phyloP scores from a whole-genome alignment of 1,140 invertebrate species.

The Dendrolimus kikuchii region DNA sequence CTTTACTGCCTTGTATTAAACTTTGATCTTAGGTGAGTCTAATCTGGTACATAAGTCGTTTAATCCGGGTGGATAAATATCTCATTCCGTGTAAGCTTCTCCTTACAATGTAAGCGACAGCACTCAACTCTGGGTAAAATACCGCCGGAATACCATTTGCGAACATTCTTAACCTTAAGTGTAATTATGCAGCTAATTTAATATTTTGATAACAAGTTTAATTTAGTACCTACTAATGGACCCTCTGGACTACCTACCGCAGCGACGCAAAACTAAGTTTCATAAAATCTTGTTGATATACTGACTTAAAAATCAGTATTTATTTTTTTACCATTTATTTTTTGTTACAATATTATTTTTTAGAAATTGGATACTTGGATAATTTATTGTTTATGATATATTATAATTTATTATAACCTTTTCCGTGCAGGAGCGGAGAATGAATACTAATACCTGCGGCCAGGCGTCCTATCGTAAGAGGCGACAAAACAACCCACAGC shows the following conservation, averaged over 20 bases:
- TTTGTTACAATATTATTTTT: too few species aligned
- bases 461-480: too few species aligned
- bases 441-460: too few species aligned
- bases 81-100: slow-evolving; percentile 25
- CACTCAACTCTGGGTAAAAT: slow-evolving; percentile 23
- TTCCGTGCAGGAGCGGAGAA: too few species aligned
- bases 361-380: too few species aligned
- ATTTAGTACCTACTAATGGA: slow-evolving; percentile 17
- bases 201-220: slow-evolving; percentile 19
- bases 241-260: slow-evolving; percentile 22
- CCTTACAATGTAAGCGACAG: slow-evolving; percentile 37
- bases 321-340: too few species aligned
- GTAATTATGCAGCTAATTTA: slow-evolving; percentile 19
- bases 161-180: slow-evolving; percentile 11
- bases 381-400: too few species aligned
- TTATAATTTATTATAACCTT: too few species aligned
- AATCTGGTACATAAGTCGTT: slow-evolving; percentile 9
- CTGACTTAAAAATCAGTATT: too few species aligned
- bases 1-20: slow-evolving; percentile 7
- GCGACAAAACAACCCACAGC: too few species aligned
- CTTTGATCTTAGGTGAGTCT: slow-evolving; percentile 11
- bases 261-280: not conserved
- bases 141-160: slow-evolving; percentile 19
- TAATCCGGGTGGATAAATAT: slow-evolving; percentile 7
- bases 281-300: too few species aligned